Evolutionary conservation across 1,140 invertebrate genomes (phyloP).

Genomic region (Saxidomus purpurata): DNA sequence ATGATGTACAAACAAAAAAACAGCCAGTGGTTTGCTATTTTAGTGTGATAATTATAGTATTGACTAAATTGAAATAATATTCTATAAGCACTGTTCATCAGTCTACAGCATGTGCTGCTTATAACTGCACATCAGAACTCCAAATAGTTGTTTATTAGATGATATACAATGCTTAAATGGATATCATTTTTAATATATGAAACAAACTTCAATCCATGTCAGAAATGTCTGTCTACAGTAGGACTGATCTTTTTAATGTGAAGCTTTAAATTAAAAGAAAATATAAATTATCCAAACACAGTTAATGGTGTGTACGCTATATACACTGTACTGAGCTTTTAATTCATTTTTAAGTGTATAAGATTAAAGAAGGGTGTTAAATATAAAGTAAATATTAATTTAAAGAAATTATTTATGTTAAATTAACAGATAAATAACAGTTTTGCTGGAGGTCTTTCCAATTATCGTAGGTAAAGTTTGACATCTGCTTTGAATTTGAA

Average conservation of each 20-base stretch:
- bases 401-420: background rate
- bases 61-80: no score
- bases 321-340: background rate
- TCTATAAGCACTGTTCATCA: no score
- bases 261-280: background rate
- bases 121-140: no score
- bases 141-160: no score
- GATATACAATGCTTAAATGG: no score
- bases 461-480: background rate
- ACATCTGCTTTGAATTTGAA: background rate
- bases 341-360: constrained; percentile 4
- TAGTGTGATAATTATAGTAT: no score
- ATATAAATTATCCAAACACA: background rate
- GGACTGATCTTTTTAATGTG: background rate
- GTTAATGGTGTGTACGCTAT: background rate
- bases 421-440: background rate
- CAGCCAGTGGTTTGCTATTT: no score
- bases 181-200: no score
- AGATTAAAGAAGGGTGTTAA: background rate
- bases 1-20: no score
- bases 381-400: background rate
- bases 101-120: no score
- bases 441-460: background rate
- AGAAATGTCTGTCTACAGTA: background rate
- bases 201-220: no score